Percentiles rank a stretch among this genome's conserved stretches.
These are phyloP conservation scores for Boloria selene DNA, from an alignment of 2,888 invertebrate species.

Conservation along the genomic window DNA sequence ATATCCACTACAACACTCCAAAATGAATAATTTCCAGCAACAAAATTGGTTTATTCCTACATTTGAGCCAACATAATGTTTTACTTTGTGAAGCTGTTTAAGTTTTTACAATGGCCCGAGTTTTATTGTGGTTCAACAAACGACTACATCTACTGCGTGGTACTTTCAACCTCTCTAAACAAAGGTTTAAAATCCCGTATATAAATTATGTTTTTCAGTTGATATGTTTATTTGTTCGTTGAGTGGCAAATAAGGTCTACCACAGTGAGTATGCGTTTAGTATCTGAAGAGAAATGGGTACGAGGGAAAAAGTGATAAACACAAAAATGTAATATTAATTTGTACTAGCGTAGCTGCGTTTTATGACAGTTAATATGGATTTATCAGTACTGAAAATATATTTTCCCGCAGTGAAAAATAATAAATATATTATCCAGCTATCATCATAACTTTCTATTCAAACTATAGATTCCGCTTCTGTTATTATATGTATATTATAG, in stretches of 20 bases:
- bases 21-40: background rate
- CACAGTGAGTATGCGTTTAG: background rate
- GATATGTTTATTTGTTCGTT: conserved; percentile 1
- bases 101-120: background rate
- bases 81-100: background rate
- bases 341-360: too few relatives aligned
- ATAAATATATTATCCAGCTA: too few relatives aligned
- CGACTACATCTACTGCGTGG: background rate
- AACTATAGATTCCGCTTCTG: too few relatives aligned
- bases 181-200: conserved; percentile 10
- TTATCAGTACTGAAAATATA: too few relatives aligned
- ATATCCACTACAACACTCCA: background rate
- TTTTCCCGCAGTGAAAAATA: too few relatives aligned
- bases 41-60: background rate
- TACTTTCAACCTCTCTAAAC: background rate
- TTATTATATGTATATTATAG: too few relatives aligned
- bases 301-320: too few relatives aligned
- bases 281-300: background rate
- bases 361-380: too few relatives aligned
- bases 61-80: background rate
- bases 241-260: conserved; percentile 3
- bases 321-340: too few relatives aligned
- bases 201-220: conserved; percentile 12
- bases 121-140: conserved; percentile 11
- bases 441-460: too few relatives aligned